Conservation (phyloP, 2,888 invertebrate species). For the Ormyrus pomaceus region DNA sequence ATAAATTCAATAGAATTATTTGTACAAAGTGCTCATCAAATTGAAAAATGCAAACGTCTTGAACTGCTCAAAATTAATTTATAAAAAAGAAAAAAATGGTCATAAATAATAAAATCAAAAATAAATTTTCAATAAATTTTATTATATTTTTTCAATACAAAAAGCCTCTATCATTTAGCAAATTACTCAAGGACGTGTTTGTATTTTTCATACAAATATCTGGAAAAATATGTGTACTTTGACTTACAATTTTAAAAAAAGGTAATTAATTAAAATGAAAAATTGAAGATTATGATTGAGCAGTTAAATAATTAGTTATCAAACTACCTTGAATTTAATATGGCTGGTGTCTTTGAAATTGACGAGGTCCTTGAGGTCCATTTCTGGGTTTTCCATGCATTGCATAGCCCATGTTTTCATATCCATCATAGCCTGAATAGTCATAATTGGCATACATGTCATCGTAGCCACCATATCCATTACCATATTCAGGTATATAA, state of each 20-base stretch:
- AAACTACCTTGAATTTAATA: constrained; percentile 67
- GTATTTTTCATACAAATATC: constrained; percentile 57
- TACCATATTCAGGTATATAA: constrained; percentile 67
- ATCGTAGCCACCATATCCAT: constrained; percentile 73
- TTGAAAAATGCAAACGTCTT: constrained; percentile 54
- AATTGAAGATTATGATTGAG: not conserved
- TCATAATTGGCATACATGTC: constrained; percentile 75
- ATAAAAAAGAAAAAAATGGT: constrained; percentile 53
- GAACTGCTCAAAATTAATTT: constrained; percentile 9
- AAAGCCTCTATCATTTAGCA: constrained; percentile 53
- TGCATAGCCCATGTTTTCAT: constrained; percentile 70
- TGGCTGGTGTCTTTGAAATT: constrained; percentile 75
- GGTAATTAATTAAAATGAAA: constrained; percentile 18
- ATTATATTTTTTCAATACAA: constrained; percentile 56
- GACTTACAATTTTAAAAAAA: constrained; percentile 25
- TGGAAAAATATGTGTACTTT: constrained; percentile 50
- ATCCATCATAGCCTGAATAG: constrained; percentile 72
- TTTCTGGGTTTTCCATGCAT: constrained; percentile 71
- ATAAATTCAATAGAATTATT: too few species aligned
- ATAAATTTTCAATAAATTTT: constrained; percentile 55
- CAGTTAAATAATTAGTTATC: constrained; percentile 35
- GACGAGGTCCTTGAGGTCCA: constrained; percentile 73
- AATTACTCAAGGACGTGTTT: constrained; percentile 56
- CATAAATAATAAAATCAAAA: constrained; percentile 56
- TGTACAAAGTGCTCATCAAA: too few species aligned